Percentiles rank a stretch among this genome's conserved stretches.
These are phyloP conservation scores for Drosophila dunni DNA, from an alignment of 1,140 invertebrate species.

Conservation along the genomic window DNA sequence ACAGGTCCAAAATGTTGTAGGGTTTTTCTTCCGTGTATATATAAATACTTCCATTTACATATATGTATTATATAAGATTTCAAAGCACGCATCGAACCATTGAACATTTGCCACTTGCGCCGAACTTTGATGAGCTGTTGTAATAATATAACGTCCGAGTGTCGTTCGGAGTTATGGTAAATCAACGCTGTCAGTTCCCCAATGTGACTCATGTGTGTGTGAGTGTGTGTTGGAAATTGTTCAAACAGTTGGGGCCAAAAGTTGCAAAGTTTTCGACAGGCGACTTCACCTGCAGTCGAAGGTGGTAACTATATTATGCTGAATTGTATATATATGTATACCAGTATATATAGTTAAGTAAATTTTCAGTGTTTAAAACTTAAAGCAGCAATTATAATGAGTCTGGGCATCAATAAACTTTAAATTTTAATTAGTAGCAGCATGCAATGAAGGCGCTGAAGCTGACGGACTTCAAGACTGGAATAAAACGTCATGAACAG, in stretches of 20 bases:
- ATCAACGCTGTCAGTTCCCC: conserved; percentile 36
- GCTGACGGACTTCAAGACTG: conserved; percentile 1
- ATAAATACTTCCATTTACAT: conserved; percentile 4
- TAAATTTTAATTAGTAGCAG: conserved; percentile 37
- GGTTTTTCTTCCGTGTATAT: not conserved
- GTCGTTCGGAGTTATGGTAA: conserved; percentile 69
- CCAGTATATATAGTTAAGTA: conserved; percentile 7
- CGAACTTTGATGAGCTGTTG: conserved; percentile 78
- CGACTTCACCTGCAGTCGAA: conserved; percentile 65
- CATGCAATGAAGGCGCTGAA: not conserved
- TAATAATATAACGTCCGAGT: conserved; percentile 78
- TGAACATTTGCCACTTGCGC: conserved; percentile 14
- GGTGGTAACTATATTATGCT: conserved; percentile 81
- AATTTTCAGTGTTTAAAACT: conserved; percentile 51
- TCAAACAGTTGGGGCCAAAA: conserved; percentile 76
- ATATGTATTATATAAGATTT: conserved; percentile 7
- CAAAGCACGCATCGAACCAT: conserved; percentile 35
- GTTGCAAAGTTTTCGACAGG: conserved; percentile 78
- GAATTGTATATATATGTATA: conserved; percentile 30
- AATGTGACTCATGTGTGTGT: conserved; percentile 16
- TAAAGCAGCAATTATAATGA: conserved; percentile 24
- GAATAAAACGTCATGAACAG: not conserved
- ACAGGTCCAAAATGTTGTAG: no score
- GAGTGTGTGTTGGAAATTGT: conserved; percentile 57
- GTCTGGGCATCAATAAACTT: conserved; percentile 19